Base-by-base conservation (phyloP, 2,113 vertebrate genomes). In the Mesoclemmys tuberculata region DNA sequence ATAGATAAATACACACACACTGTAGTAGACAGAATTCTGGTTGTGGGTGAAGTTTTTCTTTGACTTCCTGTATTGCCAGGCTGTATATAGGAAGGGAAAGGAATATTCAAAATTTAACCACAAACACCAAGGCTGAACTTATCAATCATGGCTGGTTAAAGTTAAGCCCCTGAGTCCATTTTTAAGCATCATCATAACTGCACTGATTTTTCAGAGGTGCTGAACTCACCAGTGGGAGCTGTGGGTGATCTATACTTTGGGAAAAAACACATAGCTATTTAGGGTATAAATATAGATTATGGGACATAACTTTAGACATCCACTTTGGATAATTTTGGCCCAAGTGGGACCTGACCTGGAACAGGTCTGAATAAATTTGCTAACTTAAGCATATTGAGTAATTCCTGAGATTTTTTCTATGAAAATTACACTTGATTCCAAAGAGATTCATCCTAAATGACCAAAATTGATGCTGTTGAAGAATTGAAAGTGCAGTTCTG, bases 261-360 rank as follows among this genome's bases (percentile, higher is more conserved):
- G 89, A 81, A 94, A 79, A 71, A 24, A 83, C 55, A 1, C 74
- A 71, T 61, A 79, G 88, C 71, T 49, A 52, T n/a, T 55, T 71
- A 83, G 68, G 54, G 82, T 74, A 52, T 83, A 92, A 77, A 88
- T 85, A 90, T 87, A 94, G 92, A 93, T 87, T 44, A 58, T 1
- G 31, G 83, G 80, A 46, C 80, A n/a, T 49, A 89, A 81, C 88
- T 87, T 64, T 38, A 58, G 31, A 78, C 5, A 4, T 89, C 92
- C 85, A 84, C 77, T 12, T 31, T 90, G 85, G 90, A 92, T 95
- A 89, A 93, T n/a, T 80, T 89, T 48, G 83, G 52, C 80, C 68
- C 1, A 1, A 29, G 87, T 29, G 92, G 58, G 68, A 35, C n/a
- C 8, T 22, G 64, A 38, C 35, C 64, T 71, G 21, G 64, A 71